Evolutionary conservation across 2,797 vertebrate species (phyloP).

Genomic region (Catharus ustulatus): DNA sequence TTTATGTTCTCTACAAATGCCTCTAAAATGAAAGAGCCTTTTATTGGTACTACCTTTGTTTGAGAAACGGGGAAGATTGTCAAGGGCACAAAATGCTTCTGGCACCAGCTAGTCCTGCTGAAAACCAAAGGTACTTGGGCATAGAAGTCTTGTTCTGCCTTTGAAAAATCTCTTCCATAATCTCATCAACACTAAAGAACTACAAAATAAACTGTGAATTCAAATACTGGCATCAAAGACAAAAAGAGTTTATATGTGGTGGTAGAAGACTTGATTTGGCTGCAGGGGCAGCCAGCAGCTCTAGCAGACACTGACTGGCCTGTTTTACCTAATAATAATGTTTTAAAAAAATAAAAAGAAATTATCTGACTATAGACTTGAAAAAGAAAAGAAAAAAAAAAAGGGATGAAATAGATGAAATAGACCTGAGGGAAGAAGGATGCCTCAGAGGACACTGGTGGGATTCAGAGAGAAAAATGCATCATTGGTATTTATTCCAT

Average conservation of each 20-base stretch:
- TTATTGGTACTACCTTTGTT: not conserved
- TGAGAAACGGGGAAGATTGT: not conserved
- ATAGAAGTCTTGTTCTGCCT: not conserved
- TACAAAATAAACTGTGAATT: constrained; percentile 8
- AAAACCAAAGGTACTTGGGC: not conserved
- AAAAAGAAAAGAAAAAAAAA: not conserved
- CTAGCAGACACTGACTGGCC: not conserved
- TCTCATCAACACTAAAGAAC: not conserved
- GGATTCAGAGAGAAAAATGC: not conserved
- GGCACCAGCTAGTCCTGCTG: not conserved
- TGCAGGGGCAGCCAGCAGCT: not conserved
- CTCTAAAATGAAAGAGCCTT: constrained; percentile 10
- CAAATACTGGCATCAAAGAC: not conserved
- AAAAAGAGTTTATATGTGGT: not conserved
- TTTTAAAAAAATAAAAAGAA: not conserved
- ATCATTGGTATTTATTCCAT: not conserved
- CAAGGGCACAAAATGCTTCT: not conserved
- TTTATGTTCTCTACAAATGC: not conserved
- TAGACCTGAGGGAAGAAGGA: not conserved
- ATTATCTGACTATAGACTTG: not conserved
- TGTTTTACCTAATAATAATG: not conserved
- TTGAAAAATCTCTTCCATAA: constrained; percentile 23
- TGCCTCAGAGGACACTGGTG: not conserved
- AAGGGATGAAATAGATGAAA: not conserved
- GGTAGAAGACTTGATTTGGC: not conserved